A percentile compares a stretch with the other conserved stretches of the same genome.
These are phyloP conservation scores for Mythimna pallens DNA, from an alignment of 2,888 invertebrate genomes.

Conservation along the genomic window DNA sequence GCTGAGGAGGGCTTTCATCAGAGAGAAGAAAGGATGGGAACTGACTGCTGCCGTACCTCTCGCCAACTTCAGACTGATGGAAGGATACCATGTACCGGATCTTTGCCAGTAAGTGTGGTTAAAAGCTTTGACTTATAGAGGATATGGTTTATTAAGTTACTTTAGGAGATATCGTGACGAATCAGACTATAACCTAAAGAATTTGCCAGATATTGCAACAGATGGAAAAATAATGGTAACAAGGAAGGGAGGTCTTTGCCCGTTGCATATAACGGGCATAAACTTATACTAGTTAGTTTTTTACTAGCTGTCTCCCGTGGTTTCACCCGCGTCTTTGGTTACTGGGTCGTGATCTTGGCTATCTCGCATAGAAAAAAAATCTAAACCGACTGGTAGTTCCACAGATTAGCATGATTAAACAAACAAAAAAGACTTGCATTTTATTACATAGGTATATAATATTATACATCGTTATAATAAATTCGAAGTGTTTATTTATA, in stretches of 20 bases:
- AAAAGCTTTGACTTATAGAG: neutral
- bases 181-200: too few species aligned
- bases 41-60: constrained; percentile 97
- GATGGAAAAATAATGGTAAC: neutral
- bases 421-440: too few species aligned
- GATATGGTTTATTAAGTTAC: neutral
- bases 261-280: neutral
- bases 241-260: neutral
- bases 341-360: too few species aligned
- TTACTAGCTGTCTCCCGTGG: too few species aligned
- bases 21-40: constrained; percentile 94
- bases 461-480: neutral
- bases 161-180: neutral
- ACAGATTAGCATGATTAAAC: too few species aligned
- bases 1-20: constrained; percentile 94
- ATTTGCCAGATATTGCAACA: neutral
- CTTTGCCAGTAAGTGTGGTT: constrained; percentile 93
- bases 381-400: too few species aligned
- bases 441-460: too few species aligned
- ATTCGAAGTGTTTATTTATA: too few species aligned
- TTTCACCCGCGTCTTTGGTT: too few species aligned
- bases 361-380: too few species aligned
- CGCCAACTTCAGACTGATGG: constrained; percentile 96
- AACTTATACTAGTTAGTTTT: too few species aligned
- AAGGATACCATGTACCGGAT: constrained; percentile 97